These are phyloP conservation scores for Xiphophorus couchianus DNA, from an alignment of 2,113 vertebrate species.

Conservation along the genomic window DNA sequence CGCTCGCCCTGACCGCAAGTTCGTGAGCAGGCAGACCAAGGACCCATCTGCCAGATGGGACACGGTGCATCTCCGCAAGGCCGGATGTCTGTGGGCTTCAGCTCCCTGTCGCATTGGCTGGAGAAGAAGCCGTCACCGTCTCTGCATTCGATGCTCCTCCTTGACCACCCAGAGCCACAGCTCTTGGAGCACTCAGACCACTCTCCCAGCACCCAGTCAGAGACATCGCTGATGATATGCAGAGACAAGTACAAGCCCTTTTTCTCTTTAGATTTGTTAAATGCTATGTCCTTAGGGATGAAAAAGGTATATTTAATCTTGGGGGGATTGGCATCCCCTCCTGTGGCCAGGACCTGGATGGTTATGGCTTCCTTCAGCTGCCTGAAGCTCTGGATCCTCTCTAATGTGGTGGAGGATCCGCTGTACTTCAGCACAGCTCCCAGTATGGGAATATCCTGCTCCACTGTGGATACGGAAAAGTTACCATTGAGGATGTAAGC, in stretches of 20 bases:
- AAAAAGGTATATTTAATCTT: constrained; percentile 94
- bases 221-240: constrained; percentile 82
- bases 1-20: constrained; percentile 82
- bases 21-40: constrained; percentile 87
- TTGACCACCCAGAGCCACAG: constrained; percentile 91
- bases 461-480: constrained; percentile 89
- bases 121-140: constrained; percentile 83
- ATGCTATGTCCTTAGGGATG: constrained; percentile 86
- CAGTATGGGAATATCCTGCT: constrained; percentile 90
- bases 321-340: constrained; percentile 81
- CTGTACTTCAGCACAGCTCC: constrained; percentile 95
- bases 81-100: constrained; percentile 87
- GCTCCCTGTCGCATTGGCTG: constrained; percentile 81
- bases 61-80: constrained; percentile 88
- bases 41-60: constrained; percentile 86
- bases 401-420: constrained; percentile 90
- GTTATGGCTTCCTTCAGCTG: constrained; percentile 87
- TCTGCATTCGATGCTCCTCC: constrained; percentile 87
- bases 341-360: constrained; percentile 88
- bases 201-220: constrained; percentile 90
- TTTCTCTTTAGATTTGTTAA: constrained; percentile 80
- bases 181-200: constrained; percentile 94
- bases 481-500: constrained; percentile 93
- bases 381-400: constrained; percentile 93
- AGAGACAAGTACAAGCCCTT: constrained; percentile 76